Percentiles rank a stretch among this genome's conserved stretches.
Conservation (phyloP, 1,140 invertebrate species). For the Choristoneura fumiferana region DNA sequence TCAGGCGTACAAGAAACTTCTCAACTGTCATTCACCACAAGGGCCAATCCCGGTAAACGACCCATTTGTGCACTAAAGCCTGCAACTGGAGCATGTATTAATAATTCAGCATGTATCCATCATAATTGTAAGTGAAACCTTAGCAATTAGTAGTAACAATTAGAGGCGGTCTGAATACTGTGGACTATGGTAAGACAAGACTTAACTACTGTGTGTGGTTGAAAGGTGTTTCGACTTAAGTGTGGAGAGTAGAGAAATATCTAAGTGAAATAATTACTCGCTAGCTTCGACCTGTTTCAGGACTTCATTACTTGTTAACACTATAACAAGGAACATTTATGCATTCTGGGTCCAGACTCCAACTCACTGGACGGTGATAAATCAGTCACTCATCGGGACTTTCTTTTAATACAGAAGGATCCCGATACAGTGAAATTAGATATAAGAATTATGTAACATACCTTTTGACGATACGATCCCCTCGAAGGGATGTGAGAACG, state of each 20-base stretch:
- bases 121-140: conserved; percentile 57
- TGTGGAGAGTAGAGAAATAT: neutral
- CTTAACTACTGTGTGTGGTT: conserved; percentile 17
- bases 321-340: no score
- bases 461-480: conserved; percentile 96
- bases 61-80: conserved; percentile 16
- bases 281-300: no score
- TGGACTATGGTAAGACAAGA: conserved; percentile 8
- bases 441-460: conserved; percentile 39
- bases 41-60: conserved; percentile 11
- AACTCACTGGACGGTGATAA: no score
- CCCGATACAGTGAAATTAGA: no score
- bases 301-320: no score
- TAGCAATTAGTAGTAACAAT: conserved; percentile 46
- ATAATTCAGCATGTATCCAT: conserved; percentile 49
- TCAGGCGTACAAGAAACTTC: no score
- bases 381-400: no score
- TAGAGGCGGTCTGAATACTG: conserved; percentile 51
- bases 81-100: conserved; percentile 40
- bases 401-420: no score
- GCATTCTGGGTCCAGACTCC: no score
- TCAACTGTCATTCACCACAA: conserved; percentile 1
- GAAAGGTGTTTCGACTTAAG: conserved; percentile 11
- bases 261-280: neutral
- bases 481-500: conserved; percentile 94